phyloP scores from a whole-genome alignment of 2,113 vertebrate genomes.

The Noturus placidus region DNA sequence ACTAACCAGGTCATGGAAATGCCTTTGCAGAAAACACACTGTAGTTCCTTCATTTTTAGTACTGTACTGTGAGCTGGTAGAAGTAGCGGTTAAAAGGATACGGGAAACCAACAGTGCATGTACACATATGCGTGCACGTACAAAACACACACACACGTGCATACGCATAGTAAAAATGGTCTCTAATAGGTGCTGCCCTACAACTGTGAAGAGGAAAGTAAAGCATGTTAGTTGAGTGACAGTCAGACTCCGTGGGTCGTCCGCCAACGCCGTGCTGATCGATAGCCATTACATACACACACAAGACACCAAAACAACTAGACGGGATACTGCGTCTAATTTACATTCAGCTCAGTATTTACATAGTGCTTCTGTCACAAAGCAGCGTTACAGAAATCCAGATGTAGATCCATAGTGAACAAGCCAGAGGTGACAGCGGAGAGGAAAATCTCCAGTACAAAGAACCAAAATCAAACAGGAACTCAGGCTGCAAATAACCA shows the following conservation, averaged over 20 bases:
- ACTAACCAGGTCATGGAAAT: conserved; percentile 35
- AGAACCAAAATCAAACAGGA: neutral
- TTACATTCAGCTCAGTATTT: neutral
- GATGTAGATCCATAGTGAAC: too few relatives aligned
- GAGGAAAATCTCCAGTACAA: neutral
- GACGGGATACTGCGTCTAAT: neutral
- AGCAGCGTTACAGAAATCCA: too few relatives aligned
- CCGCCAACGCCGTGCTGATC: conserved; percentile 53
- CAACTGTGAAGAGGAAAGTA: conserved; percentile 38
- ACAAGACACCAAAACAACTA: neutral
- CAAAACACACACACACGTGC: conserved; percentile 48
- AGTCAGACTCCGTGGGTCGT: neutral
- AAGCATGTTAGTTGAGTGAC: conserved; percentile 49
- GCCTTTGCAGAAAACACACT: conserved; percentile 8
- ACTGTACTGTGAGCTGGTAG: neutral
- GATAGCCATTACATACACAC: conserved; percentile 53
- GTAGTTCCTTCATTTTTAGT: conserved; percentile 2
- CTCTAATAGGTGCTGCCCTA: neutral
- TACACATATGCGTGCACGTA: neutral
- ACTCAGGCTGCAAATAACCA: neutral
- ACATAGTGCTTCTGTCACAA: too few relatives aligned
- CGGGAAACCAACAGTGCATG: conserved; percentile 13
- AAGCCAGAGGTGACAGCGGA: neutral
- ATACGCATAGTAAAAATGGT: conserved; percentile 20
- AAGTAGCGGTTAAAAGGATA: neutral